These are phyloP conservation scores for Lepidocolaptes lacrymiger DNA, from an alignment of 2,797 vertebrate genomes.

Conservation along the genomic window DNA sequence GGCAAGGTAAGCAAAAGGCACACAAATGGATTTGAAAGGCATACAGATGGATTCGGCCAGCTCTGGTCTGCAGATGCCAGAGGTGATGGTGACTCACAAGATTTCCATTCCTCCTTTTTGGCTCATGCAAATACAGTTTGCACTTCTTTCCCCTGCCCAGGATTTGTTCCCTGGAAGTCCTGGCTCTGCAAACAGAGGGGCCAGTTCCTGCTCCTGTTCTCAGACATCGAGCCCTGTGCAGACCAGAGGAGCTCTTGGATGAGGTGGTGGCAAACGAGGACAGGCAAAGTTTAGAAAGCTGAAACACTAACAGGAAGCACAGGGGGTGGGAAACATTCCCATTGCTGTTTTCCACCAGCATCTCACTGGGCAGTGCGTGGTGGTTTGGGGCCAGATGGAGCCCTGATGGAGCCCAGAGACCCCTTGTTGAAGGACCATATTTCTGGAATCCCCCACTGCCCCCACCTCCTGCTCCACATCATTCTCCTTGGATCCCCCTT, in stretches of 20 bases:
- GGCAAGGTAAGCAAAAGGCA: background rate
- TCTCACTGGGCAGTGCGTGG: accelerated
- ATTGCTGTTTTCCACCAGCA: background rate
- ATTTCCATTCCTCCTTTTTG: background rate
- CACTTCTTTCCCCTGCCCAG: background rate
- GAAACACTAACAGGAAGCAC: background rate
- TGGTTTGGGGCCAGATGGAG: background rate
- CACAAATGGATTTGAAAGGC: background rate
- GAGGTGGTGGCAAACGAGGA: background rate
- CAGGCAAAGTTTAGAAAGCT: background rate
- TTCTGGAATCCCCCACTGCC: background rate
- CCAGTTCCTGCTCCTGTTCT: background rate
- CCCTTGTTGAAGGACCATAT: accelerated
- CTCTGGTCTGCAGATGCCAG: background rate
- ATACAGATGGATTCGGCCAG: background rate
- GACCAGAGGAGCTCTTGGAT: background rate
- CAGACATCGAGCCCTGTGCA: background rate
- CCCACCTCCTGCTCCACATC: background rate
- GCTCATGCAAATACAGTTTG: background rate
- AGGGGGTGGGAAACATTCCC: background rate
- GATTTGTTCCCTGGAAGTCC: background rate
- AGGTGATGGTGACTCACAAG: background rate
- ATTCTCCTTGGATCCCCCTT: background rate
- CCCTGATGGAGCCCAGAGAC: background rate
- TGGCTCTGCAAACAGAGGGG: background rate